Conservation (phyloP, 2,888 invertebrate genomes). For the Orchesellides sinensis region DNA sequence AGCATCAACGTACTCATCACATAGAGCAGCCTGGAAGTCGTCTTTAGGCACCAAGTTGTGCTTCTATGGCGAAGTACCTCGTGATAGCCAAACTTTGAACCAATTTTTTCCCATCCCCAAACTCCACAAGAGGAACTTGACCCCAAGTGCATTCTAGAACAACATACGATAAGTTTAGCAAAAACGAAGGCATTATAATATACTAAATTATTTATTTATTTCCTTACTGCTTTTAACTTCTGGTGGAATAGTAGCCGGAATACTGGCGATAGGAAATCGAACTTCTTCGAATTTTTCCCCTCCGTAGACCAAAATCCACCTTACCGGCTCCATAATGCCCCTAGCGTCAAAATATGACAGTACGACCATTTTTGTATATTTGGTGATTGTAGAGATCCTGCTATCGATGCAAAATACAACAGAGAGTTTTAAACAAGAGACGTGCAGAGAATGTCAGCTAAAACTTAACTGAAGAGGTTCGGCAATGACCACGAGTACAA, state of each 20-base stretch:
- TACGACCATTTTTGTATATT: no score
- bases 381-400: no score
- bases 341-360: slow-evolving; percentile 28
- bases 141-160: slow-evolving; percentile 7
- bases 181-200: no score
- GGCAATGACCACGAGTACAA: no score
- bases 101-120: slow-evolving; percentile 79
- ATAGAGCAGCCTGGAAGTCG: slow-evolving; percentile 76
- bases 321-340: slow-evolving; percentile 26
- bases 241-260: not conserved
- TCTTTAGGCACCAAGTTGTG: slow-evolving; percentile 80
- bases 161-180: not conserved
- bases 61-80: slow-evolving; percentile 79
- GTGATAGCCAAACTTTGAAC: slow-evolving; percentile 81
- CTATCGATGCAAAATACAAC: no score
- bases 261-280: slow-evolving; percentile 21
- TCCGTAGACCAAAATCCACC: slow-evolving; percentile 25
- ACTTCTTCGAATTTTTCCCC: slow-evolving; percentile 31
- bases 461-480: no score
- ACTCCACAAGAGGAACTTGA: slow-evolving; percentile 80
- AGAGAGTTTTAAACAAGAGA: no score
- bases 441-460: no score
- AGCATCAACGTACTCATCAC: slow-evolving; percentile 47
- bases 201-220: no score
- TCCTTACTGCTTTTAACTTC: not conserved